Base-by-base conservation (phyloP, 2,113 vertebrate genomes). In the Gallinago jamesoni region DNA sequence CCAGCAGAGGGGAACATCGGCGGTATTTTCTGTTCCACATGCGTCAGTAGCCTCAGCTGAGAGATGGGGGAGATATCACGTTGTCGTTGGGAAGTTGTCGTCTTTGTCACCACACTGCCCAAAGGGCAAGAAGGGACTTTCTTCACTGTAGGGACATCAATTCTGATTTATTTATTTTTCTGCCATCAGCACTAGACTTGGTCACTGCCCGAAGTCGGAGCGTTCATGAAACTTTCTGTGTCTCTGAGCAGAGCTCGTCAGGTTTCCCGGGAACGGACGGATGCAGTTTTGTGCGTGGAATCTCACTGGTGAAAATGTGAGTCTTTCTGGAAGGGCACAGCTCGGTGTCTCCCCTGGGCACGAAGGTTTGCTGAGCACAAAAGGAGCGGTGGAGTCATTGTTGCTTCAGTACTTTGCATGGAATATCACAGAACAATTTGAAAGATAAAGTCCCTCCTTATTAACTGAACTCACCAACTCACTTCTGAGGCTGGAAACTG, bases 1-100 rank as follows among this genome's bases (percentile, higher is more conserved):
- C 16, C 7, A 10, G 56, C 69, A 22, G 41, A 39, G 0, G 5
- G 70, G 45, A 72, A 10, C 41, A 9, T 6, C 12, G 3, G 1
- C 6, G 14, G 47, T 39, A 8, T 50, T 74, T 83, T 66, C 74
- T 76, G 37, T 55, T 37, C 37, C 33, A 22, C 8, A 62, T 14
- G 21, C 3, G 0, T 39, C 81, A 0, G 0, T 48, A 43, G 87
- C 47, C 52, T 89, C 81, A 55, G 50, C 45, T 72, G 83, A 83
- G 87, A 74, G 1, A 1, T 1, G 3, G 50, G 16, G 9, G 35
- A 88, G 81, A 39, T 23, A 48, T 37, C n/a, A 0, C 7, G 0
- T 16, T 28, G 8, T 22, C 53, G 56, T 39, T 70, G 47, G 30
- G 21, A 43, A 39, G 28, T 6, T 5, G 3, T 45, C 59, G 37